These are phyloP conservation scores for Tachystola acroxantha DNA, from an alignment of 2,888 invertebrate genomes.

Conservation along the genomic window DNA sequence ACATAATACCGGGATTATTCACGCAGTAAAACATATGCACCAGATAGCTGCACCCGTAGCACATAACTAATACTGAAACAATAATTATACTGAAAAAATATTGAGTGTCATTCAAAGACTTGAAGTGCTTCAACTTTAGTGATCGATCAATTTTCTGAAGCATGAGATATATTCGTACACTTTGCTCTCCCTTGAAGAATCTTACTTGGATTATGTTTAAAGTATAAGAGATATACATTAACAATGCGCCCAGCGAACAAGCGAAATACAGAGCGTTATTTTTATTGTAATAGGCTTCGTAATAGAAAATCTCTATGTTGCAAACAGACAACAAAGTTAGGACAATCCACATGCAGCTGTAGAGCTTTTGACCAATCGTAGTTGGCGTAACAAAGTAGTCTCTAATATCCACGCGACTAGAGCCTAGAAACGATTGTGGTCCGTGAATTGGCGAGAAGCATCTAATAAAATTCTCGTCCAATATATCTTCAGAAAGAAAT, in stretches of 20 bases:
- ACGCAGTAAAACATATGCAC: slow-evolving; percentile 14
- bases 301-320: slow-evolving; percentile 18
- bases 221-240: slow-evolving; percentile 21
- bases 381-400: slow-evolving; percentile 16
- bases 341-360: slow-evolving; percentile 22
- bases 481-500: slow-evolving; percentile 10
- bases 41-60: slow-evolving; percentile 18
- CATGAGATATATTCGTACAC: slow-evolving; percentile 19
- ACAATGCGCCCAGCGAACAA: slow-evolving; percentile 10
- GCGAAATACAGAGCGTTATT: slow-evolving; percentile 10
- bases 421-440: slow-evolving; percentile 23
- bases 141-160: slow-evolving; percentile 28
- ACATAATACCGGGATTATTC: slow-evolving; percentile 16
- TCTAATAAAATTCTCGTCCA: slow-evolving; percentile 24
- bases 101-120: slow-evolving; percentile 17
- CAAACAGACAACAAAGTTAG: slow-evolving; percentile 18
- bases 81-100: slow-evolving; percentile 16
- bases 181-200: slow-evolving; percentile 18
- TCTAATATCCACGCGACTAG: slow-evolving; percentile 22
- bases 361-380: slow-evolving; percentile 21
- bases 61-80: slow-evolving; percentile 10
- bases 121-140: slow-evolving; percentile 16
- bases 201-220: slow-evolving; percentile 19
- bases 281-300: slow-evolving; percentile 10
- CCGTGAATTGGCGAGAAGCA: slow-evolving; percentile 24